Evolutionary conservation across 2,113 vertebrate genomes (phyloP), one percentile per base, ranked within the genome.

Genomic region (Dipodomys merriami): DNA sequence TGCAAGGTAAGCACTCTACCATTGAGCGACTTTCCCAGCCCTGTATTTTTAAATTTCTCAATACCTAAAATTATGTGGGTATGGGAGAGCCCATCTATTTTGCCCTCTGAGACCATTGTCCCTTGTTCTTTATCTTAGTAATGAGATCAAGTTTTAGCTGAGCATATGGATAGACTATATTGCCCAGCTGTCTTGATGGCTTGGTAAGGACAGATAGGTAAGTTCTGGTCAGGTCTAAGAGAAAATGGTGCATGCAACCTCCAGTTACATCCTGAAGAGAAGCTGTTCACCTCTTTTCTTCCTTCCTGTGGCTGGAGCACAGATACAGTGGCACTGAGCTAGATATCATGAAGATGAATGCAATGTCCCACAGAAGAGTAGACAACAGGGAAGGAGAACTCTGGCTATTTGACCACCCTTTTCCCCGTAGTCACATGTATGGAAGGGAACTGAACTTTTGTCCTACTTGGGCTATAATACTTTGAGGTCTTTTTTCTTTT

Each of bases 401-500:
- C 74, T 15, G 29, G n/a, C 27, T 25, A 57, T 89, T 23, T 33
- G 11, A 33, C 30, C 16, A 60, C 23, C 22, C 22, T 12, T 4
- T 19, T 73, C 44, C 44, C 30, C 29, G 11, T 4, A 60, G 29
- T n/a, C 25, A 62, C 23, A 9, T 33, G 9, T 18, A 12, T 39
- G 49, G 39, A 74, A 74, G 16, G 44, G 49, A 84, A 83, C 20
- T 12, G 16, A 90, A 82, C 25, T 30, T 53, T 53, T 73, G 23
- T 72, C 39, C 49, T 44, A 71, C 7, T 73, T 57, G 19, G 25
- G 65, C n/a, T 11, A 10, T 7, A 53, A 30, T 84, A 62, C 90
- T 83, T 80, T 15, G 74, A 57, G 33, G n/a, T 77, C 53, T 90
- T 27, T 93, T 86, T 86, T 64, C 57, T 69, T 13, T 44, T 90